Evolutionary conservation across 1,140 invertebrate species (phyloP), one percentile per base, ranked within the genome.

Genomic region (Bombus balteatus): DNA sequence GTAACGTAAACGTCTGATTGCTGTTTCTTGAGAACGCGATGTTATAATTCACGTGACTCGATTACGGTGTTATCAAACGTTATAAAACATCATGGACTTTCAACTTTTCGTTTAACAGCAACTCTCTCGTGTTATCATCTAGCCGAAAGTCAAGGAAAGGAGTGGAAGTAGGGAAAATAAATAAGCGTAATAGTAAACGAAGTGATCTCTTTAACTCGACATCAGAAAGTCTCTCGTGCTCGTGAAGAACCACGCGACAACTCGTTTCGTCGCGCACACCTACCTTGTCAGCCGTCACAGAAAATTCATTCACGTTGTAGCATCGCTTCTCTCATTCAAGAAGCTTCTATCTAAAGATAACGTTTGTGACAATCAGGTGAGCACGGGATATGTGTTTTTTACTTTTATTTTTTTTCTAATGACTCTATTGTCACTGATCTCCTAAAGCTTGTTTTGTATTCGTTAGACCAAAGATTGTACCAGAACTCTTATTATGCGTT

Each of bases 1-100:
- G 34, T 34, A 34, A 34, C 34, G 34, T 34, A 34, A 34, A 34
- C 25, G 28, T 15, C 4, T 22, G 62, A 22, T 18, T 28, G 34
- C 18, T 25, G 39, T 9, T 66, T 32, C 18, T 66, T 43, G 9
- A 79, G 37, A 9, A 8, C 9, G 34, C 39, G 6, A 32, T n/a
- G 43, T 22, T 53, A 32, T 80, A 80, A 80, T 53, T 71, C 65
- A 83, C n/a, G 15, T 18, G 39, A 25, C 22, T 65, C 47, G 43
- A 32, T 53, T 13, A 22, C 25, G 18, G 0, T 37, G 65, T 77
- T 83, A 85, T 85, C 77, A 25, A 43, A 28, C 18, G 28, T 80
- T 80, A 80, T 73, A 62, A 80, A 80, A 47, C 47, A 53, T 59
- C 32, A 41, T 85, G 83, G 83, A 85, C 83, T 85, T 85, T 85